A percentile compares a stretch with the other conserved stretches of the same genome.
These are phyloP conservation scores for Watsonalla cultraria DNA, from an alignment of 2,888 invertebrate genomes.

Conservation along the genomic window DNA sequence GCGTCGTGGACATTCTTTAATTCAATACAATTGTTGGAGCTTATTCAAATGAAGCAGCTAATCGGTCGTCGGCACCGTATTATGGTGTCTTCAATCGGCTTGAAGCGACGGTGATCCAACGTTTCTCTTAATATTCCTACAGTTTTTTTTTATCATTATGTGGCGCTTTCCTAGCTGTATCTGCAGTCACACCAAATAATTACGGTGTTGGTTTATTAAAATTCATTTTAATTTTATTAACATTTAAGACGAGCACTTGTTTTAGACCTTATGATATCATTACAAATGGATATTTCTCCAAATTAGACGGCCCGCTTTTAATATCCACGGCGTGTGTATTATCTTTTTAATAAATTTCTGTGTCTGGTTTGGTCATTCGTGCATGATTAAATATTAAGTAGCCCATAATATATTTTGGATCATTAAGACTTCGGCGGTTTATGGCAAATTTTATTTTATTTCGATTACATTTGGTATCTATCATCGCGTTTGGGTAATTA, in stretches of 20 bases:
- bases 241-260: slow-evolving; percentile 35
- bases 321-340: slow-evolving; percentile 26
- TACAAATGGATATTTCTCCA: slow-evolving; percentile 41
- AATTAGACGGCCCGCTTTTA: slow-evolving; percentile 38
- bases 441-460: slow-evolving; percentile 3
- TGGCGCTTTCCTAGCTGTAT: slow-evolving; percentile 6
- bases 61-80: slow-evolving; percentile 51
- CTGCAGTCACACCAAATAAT: slow-evolving; percentile 20
- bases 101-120: slow-evolving; percentile 22
- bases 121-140: slow-evolving; percentile 1
- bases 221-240: slow-evolving; percentile 49
- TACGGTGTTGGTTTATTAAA: slow-evolving; percentile 32
- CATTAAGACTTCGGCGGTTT: slow-evolving; percentile 15
- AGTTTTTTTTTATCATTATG: background rate
- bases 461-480: background rate
- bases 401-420: slow-evolving; percentile 30
- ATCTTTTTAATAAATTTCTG: slow-evolving; percentile 30
- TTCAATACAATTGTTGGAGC: slow-evolving; percentile 44
- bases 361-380: slow-evolving; percentile 18
- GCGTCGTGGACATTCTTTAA: slow-evolving; percentile 20
- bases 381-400: slow-evolving; percentile 35
- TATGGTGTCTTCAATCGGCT: slow-evolving; percentile 24
- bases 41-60: slow-evolving; percentile 55
- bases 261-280: slow-evolving; percentile 38
- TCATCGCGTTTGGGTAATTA: background rate